Percentiles rank a stretch among this genome's conserved stretches.
Evolutionary conservation across 2,888 invertebrate genomes (phyloP).

Genomic region (Ypsolopha sequella): DNA sequence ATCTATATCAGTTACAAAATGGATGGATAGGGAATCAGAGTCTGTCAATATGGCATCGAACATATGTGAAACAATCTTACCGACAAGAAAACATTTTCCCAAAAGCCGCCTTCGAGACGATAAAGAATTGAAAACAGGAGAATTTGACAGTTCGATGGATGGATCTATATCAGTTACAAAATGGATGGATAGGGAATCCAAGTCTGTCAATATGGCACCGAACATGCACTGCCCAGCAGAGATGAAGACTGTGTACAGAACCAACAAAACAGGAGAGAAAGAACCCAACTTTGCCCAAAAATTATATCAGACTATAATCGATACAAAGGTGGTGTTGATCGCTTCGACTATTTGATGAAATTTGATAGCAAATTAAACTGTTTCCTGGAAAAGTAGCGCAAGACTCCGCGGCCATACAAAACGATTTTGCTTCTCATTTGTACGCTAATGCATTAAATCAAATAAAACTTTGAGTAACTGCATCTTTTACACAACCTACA

Average conservation of each 20-base stretch:
- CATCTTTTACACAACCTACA: no score
- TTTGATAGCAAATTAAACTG: no score
- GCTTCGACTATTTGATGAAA: slow-evolving; percentile 4
- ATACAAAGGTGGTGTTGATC: slow-evolving; percentile 3
- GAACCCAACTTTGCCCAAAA: slow-evolving; percentile 1
- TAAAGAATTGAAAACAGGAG: slow-evolving; percentile 1
- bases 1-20: slow-evolving; percentile 4
- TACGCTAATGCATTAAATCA: no score
- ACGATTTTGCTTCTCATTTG: no score
- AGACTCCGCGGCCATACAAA: no score
- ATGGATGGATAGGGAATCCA: slow-evolving; percentile 3
- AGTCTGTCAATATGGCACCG: slow-evolving; percentile 2
- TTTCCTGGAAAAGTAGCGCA: no score
- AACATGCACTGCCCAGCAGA: slow-evolving; percentile 3
- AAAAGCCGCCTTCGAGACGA: slow-evolving; percentile 1
- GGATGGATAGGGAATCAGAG: slow-evolving; percentile 3
- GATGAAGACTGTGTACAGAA: slow-evolving; percentile 2
- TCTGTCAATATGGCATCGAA: slow-evolving; percentile 2
- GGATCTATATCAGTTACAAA: slow-evolving; percentile 3
- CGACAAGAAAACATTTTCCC: slow-evolving; percentile 5
- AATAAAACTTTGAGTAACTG: no score
- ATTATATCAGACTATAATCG: slow-evolving; percentile 5
- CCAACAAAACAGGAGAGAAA: slow-evolving; percentile 1
- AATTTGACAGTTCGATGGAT: slow-evolving; percentile 1
- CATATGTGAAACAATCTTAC: slow-evolving; percentile 5